A percentile compares a stretch with the other conserved stretches of the same genome.
Conservation (phyloP, 2,113 vertebrate genomes). For the Glaucomys volans region DNA sequence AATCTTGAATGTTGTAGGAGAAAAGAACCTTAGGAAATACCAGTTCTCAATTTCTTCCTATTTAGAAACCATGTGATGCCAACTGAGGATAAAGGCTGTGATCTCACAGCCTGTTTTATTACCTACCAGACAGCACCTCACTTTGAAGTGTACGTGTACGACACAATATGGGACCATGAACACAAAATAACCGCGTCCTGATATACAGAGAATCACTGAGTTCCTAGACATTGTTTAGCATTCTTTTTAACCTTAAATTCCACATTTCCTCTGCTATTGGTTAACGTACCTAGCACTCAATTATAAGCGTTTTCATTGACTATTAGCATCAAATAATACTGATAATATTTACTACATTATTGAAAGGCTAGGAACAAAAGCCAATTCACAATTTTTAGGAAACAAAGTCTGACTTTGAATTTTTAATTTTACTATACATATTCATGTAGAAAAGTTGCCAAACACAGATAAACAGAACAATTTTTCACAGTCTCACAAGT, state of each 20-base stretch:
- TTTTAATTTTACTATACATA: background rate
- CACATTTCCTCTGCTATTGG: background rate
- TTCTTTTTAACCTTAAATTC: slow-evolving; percentile 33
- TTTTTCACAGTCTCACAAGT: slow-evolving; percentile 44
- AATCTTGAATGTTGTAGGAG: slow-evolving; percentile 18
- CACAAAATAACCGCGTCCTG: background rate
- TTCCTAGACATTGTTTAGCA: background rate
- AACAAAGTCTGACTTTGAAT: slow-evolving; percentile 22
- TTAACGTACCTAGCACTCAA: slow-evolving; percentile 28
- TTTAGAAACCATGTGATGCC: slow-evolving; percentile 3
- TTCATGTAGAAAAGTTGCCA: slow-evolving; percentile 47
- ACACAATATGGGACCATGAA: background rate
- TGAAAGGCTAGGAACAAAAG: slow-evolving; percentile 7
- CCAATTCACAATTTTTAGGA: background rate
- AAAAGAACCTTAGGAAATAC: background rate
- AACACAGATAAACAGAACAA: slow-evolving; percentile 29
- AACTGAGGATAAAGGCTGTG: slow-evolving; percentile 14
- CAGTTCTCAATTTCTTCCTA: background rate
- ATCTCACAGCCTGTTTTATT: background rate
- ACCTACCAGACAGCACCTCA: background rate
- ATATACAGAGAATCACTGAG: background rate
- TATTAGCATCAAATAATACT: background rate
- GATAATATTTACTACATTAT: slow-evolving; percentile 20
- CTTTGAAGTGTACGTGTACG: background rate
- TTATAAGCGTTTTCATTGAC: slow-evolving; percentile 21